These are phyloP conservation scores for Thermophis baileyi DNA, from an alignment of 2,113 vertebrate species.

Conservation along the genomic window DNA sequence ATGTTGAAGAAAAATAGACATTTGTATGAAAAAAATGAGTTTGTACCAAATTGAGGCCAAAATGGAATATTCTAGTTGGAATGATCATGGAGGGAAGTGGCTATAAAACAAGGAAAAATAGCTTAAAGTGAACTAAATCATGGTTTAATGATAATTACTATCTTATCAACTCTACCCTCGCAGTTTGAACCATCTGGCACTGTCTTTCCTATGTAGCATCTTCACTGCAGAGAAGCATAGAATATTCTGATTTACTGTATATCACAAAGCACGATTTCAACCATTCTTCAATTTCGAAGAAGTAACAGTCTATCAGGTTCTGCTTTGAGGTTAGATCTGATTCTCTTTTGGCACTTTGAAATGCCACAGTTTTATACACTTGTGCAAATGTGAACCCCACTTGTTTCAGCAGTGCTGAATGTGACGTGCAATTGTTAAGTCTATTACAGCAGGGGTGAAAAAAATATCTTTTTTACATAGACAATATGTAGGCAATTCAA, in stretches of 20 bases:
- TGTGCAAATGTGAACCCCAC: not conserved
- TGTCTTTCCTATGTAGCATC: not conserved
- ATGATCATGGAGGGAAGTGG: not conserved
- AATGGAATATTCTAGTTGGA: not conserved
- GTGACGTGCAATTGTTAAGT: not conserved
- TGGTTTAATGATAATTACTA: not conserved
- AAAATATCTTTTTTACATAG: not conserved
- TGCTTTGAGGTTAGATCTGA: not conserved
- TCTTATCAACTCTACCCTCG: not conserved
- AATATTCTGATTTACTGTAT: not conserved
- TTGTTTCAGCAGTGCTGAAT: not conserved
- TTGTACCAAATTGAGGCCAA: not conserved
- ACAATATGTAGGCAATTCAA: not conserved
- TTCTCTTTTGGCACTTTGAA: not conserved
- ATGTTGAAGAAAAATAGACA: not conserved
- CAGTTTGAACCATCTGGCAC: not conserved
- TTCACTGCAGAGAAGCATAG: not conserved
- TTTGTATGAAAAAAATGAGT: not conserved
- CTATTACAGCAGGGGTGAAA: constrained; percentile 9
- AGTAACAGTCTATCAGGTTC: not conserved
- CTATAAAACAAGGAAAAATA: not conserved
- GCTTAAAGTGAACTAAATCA: too few species aligned
- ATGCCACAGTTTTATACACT: not conserved
- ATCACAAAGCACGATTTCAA: not conserved
- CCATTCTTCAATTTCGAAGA: not conserved